These are phyloP conservation scores for Adela reaumurella DNA, from an alignment of 2,888 invertebrate genomes.

Conservation along the genomic window DNA sequence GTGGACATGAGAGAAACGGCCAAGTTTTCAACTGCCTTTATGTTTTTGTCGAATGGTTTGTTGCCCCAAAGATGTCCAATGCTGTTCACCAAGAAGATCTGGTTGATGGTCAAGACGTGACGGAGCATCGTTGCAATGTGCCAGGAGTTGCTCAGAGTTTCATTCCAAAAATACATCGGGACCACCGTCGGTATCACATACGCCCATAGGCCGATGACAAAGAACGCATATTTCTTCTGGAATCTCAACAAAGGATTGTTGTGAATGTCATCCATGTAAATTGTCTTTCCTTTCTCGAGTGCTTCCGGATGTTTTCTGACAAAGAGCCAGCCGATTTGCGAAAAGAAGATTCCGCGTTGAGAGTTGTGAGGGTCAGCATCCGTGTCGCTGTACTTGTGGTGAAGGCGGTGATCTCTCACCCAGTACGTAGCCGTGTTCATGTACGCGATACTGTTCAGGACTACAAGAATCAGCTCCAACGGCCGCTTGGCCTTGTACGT, in stretches of 20 bases:
- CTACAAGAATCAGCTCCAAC: conserved; percentile 42
- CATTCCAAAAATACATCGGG: conserved; percentile 81
- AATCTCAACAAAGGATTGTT: too few species aligned
- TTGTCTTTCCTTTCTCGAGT: conserved; percentile 72
- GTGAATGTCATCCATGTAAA: conserved; percentile 86
- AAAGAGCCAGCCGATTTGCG: conserved; percentile 97
- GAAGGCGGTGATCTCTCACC: too few species aligned
- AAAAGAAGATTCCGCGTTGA: conserved; percentile 88
- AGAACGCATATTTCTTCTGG: conserved; percentile 71
- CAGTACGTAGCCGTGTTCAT: conserved; percentile 10
- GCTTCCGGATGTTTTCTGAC: conserved; percentile 92
- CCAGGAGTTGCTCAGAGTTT: conserved; percentile 70
- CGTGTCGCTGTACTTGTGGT: conserved; percentile 88
- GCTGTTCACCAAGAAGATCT: conserved; percentile 92
- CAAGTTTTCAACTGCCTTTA: conserved; percentile 68
- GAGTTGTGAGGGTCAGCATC: conserved; percentile 91
- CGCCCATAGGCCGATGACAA: conserved; percentile 30
- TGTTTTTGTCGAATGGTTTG: conserved; percentile 78
- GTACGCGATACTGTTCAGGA: conserved; percentile 43
- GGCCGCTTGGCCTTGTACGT: conserved; percentile 53
- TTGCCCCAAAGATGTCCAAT: conserved; percentile 91
- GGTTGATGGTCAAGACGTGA: conserved; percentile 74
- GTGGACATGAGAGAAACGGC: conserved; percentile 63
- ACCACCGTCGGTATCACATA: conserved; percentile 75
- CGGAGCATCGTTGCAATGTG: conserved; percentile 71